Evolutionary conservation across 2,888 invertebrate species (phyloP).

Genomic region (Ophraella communa): DNA sequence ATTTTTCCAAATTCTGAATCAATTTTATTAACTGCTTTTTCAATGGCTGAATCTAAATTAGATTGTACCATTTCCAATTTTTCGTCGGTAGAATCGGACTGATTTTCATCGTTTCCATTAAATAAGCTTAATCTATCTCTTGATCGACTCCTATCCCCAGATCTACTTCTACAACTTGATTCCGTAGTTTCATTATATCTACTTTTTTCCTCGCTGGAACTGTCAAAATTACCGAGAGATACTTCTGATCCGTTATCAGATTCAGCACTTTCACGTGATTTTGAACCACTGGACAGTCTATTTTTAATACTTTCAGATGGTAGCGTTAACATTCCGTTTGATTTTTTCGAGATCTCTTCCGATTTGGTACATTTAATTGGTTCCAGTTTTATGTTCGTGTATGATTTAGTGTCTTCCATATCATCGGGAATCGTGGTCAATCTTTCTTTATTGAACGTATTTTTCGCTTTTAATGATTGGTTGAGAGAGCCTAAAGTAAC

Average conservation of each 20-base stretch:
- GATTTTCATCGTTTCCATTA: slow-evolving; percentile 1
- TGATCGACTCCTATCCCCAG: neutral
- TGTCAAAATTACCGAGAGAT: slow-evolving; percentile 4
- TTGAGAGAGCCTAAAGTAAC: slow-evolving; percentile 34
- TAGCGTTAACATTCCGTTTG: slow-evolving; percentile 61
- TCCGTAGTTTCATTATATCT: neutral
- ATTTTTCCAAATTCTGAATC: slow-evolving; percentile 48
- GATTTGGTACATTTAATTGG: slow-evolving; percentile 37
- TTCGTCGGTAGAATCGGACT: slow-evolving; percentile 20
- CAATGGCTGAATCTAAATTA: slow-evolving; percentile 44
- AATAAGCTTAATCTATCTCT: neutral
- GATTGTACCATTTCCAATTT: slow-evolving; percentile 37
- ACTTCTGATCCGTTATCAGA: slow-evolving; percentile 30
- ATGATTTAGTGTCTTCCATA: neutral
- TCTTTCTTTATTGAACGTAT: slow-evolving; percentile 31
- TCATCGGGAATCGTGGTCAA: slow-evolving; percentile 23
- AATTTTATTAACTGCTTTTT: slow-evolving; percentile 45
- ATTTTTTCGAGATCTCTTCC: slow-evolving; percentile 42
- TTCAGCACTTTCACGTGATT: slow-evolving; percentile 38
- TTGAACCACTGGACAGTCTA: slow-evolving; percentile 61
- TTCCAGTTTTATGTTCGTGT: slow-evolving; percentile 52
- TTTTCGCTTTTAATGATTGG: slow-evolving; percentile 11
- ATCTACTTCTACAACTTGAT: neutral
- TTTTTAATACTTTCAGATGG: slow-evolving; percentile 66
- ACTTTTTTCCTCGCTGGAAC: slow-evolving; percentile 16